Conservation (phyloP, 2,797 vertebrate genomes). For the Schizothorax lantsangensis region DNA sequence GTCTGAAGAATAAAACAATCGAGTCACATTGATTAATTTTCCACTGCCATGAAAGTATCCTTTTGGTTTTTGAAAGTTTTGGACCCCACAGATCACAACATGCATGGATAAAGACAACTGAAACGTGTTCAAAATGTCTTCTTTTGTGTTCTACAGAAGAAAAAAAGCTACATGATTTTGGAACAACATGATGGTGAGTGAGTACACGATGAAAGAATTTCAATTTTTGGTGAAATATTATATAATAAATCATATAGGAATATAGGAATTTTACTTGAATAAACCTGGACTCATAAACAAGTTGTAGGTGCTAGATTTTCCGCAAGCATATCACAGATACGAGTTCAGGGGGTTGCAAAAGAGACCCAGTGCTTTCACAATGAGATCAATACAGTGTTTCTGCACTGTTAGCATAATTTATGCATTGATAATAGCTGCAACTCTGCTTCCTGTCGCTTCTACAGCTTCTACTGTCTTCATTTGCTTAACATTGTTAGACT, state of each 20-base stretch:
- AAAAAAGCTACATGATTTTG: background rate
- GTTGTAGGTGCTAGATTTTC: background rate
- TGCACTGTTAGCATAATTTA: conserved; percentile 25
- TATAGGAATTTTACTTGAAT: background rate
- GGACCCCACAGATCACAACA: background rate
- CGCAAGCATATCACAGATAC: background rate
- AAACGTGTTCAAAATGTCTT: background rate
- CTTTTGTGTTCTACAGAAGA: background rate
- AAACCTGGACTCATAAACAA: background rate
- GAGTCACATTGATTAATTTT: background rate
- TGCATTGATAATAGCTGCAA: conserved; percentile 3
- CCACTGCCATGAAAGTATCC: background rate
- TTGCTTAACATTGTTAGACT: conserved; percentile 49
- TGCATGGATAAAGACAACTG: background rate
- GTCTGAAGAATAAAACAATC: background rate
- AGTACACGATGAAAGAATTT: background rate
- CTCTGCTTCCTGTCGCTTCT: conserved; percentile 32
- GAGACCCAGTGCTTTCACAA: conserved; percentile 4
- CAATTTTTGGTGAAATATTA: background rate
- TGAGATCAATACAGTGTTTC: conserved; percentile 46
- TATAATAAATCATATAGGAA: background rate
- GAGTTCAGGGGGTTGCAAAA: background rate
- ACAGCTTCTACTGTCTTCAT: conserved; percentile 30
- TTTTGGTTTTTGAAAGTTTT: background rate
- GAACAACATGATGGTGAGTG: background rate